These are phyloP conservation scores for Picus viridis DNA, from an alignment of 2,797 vertebrate species.

Conservation along the genomic window DNA sequence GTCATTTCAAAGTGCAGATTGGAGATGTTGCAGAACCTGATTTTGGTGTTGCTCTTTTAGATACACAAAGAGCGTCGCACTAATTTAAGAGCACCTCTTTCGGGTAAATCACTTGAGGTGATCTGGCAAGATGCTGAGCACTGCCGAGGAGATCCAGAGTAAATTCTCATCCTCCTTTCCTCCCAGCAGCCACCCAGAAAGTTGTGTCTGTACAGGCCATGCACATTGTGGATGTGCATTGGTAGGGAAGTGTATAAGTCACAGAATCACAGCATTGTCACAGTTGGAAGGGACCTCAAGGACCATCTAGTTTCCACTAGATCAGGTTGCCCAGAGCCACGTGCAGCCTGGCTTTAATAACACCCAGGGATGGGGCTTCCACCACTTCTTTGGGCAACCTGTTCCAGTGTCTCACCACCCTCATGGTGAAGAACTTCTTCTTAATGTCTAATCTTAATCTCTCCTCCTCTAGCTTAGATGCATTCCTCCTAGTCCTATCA, in stretches of 20 bases:
- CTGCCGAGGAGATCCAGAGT: not conserved
- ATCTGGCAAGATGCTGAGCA: not conserved
- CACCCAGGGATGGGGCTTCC: no score
- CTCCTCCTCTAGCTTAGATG: no score
- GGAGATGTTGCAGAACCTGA: not conserved
- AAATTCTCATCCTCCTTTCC: not conserved
- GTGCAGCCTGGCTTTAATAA: no score
- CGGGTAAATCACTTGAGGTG: not conserved
- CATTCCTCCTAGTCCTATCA: no score
- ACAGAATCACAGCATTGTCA: not conserved
- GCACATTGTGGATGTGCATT: rapidly evolving
- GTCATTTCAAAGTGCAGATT: not conserved
- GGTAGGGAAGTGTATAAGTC: not conserved
- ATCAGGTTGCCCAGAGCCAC: no score
- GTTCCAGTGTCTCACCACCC: no score
- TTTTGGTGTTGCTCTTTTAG: not conserved
- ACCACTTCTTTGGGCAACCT: no score
- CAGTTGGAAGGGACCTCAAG: no score
- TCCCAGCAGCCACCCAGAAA: rapidly evolving
- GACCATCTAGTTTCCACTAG: no score
- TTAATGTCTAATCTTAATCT: no score
- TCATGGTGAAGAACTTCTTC: no score
- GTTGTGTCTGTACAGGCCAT: not conserved
- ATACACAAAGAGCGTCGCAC: rapidly evolving
- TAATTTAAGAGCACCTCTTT: not conserved